Conservation (phyloP, 2,888 invertebrate species). For the Dasysyrphus tricinctus region DNA sequence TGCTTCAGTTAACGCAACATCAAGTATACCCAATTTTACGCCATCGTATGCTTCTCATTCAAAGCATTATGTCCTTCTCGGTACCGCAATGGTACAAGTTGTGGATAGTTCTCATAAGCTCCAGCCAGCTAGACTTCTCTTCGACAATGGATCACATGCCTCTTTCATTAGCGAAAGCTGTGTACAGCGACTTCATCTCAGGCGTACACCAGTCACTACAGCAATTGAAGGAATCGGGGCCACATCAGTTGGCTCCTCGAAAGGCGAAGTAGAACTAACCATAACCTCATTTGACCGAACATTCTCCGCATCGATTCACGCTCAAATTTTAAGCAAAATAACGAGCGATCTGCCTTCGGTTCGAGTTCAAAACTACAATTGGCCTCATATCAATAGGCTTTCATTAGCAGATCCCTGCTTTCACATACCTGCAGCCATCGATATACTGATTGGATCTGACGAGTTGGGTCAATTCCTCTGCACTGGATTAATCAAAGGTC, state of each 20-base stretch:
- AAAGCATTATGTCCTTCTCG: neutral
- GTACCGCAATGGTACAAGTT: neutral
- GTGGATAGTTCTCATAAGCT: slow-evolving; percentile 1
- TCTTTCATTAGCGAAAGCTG: slow-evolving; percentile 57
- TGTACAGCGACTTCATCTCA: slow-evolving; percentile 55
- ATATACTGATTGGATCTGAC: slow-evolving; percentile 34
- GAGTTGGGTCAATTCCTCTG: slow-evolving; percentile 51
- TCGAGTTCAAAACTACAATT: neutral
- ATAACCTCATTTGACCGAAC: slow-evolving; percentile 21
- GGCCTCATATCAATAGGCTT: slow-evolving; percentile 32
- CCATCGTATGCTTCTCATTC: neutral
- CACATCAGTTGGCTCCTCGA: slow-evolving; percentile 27
- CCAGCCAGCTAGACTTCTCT: slow-evolving; percentile 32
- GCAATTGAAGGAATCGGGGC: slow-evolving; percentile 56
- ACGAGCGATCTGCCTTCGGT: slow-evolving; percentile 13
- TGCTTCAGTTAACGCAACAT: neutral
- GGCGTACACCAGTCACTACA: slow-evolving; percentile 28
- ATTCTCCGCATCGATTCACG: slow-evolving; percentile 13
- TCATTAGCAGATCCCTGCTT: slow-evolving; percentile 56
- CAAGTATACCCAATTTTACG: neutral
- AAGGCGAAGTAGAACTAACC: slow-evolving; percentile 31
- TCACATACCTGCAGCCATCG: slow-evolving; percentile 16
- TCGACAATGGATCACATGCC: slow-evolving; percentile 55
- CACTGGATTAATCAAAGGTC: slow-evolving; percentile 40
- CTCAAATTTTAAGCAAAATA: slow-evolving; percentile 57